phyloP scores from a whole-genome alignment of 2,797 vertebrate genomes.

The Bucorvus abyssinicus region DNA sequence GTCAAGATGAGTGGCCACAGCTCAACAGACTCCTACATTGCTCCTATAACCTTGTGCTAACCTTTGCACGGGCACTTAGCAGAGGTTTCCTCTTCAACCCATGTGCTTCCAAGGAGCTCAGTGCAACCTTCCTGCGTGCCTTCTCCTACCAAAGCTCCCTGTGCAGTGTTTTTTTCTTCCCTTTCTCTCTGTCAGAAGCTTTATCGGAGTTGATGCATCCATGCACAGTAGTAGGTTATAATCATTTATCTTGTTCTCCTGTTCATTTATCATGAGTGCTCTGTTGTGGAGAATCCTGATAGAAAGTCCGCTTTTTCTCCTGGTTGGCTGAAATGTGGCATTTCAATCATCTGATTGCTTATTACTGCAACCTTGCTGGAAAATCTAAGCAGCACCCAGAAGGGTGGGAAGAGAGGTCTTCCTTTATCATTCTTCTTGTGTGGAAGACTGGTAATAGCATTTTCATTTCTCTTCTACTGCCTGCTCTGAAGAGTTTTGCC shows the following conservation, averaged over 20 bases:
- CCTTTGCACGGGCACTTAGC: neutral
- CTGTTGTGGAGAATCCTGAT: conserved; percentile 62
- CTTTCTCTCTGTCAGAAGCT: conserved; percentile 25
- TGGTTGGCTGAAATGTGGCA: conserved; percentile 9
- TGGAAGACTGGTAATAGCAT: conserved; percentile 24
- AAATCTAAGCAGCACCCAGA: conserved; percentile 46
- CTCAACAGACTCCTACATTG: neutral
- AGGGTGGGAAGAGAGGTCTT: conserved; percentile 2
- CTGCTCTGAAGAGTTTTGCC: neutral
- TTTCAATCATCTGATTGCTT: conserved; percentile 64
- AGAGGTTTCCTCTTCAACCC: neutral
- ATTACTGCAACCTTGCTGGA: conserved; percentile 4
- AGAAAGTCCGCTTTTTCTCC: conserved; percentile 50
- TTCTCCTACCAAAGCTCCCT: neutral
- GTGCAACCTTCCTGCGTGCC: neutral
- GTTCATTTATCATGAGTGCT: conserved; percentile 69
- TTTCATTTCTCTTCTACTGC: neutral
- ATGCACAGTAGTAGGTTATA: conserved; percentile 44
- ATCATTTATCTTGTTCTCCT: conserved; percentile 68
- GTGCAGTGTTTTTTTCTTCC: neutral
- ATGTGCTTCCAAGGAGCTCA: neutral
- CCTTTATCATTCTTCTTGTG: conserved; percentile 25
- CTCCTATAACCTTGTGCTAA: neutral
- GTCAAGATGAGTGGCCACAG: neutral
- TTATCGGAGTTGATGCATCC: conserved; percentile 58